These are phyloP conservation scores for Bombus breviceps DNA, from an alignment of 1,140 invertebrate genomes.

Conservation along the genomic window DNA sequence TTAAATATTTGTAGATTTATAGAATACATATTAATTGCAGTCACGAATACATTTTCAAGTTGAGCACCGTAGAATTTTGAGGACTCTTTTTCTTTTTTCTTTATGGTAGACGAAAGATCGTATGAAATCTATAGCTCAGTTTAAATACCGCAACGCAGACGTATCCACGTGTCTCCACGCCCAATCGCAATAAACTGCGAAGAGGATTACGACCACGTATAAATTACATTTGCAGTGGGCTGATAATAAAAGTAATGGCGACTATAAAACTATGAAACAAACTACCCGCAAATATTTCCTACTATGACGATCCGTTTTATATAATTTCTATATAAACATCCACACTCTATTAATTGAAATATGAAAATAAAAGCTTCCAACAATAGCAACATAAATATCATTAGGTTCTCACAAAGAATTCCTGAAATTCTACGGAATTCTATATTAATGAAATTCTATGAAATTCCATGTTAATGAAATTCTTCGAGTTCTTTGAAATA, in stretches of 20 bases:
- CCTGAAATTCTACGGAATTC: too few relatives aligned
- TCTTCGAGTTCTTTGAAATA: neutral
- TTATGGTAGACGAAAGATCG: too few relatives aligned
- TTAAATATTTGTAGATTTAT: too few relatives aligned
- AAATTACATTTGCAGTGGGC: constrained; percentile 14
- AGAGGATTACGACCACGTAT: constrained; percentile 11
- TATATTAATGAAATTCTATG: too few relatives aligned
- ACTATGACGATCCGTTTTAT: neutral
- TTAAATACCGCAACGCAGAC: constrained; percentile 25
- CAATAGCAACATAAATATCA: too few relatives aligned
- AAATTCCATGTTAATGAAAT: too few relatives aligned
- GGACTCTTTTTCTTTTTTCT: neutral
- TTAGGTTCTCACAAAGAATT: too few relatives aligned
- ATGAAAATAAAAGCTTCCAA: too few relatives aligned
- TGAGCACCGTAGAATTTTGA: too few relatives aligned
- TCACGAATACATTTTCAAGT: too few relatives aligned
- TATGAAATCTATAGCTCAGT: constrained; percentile 12
- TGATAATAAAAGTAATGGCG: constrained; percentile 17
- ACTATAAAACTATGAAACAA: neutral
- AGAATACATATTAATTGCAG: too few relatives aligned
- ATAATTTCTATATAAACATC: too few relatives aligned
- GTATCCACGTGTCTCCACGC: constrained; percentile 30
- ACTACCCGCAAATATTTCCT: neutral
- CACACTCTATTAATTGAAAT: neutral
- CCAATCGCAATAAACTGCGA: constrained; percentile 26